A percentile compares a stretch with the other conserved stretches of the same genome.
These are phyloP conservation scores for Paramormyrops hopkinsi DNA, from an alignment of 2,797 vertebrate genomes.

Conservation along the genomic window DNA sequence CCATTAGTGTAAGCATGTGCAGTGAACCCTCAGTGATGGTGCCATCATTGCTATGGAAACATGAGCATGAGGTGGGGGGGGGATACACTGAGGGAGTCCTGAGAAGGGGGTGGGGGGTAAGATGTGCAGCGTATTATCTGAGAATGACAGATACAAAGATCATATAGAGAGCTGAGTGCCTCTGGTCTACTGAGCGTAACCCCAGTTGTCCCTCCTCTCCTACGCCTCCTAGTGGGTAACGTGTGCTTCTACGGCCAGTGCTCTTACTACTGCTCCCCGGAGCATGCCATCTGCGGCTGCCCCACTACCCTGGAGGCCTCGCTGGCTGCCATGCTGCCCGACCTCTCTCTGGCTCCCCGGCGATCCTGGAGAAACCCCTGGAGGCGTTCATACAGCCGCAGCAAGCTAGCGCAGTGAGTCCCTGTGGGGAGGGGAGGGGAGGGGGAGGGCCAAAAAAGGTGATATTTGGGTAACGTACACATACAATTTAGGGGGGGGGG, in stretches of 20 bases:
- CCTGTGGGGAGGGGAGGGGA: not conserved
- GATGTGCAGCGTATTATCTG: not conserved
- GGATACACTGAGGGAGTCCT: not conserved
- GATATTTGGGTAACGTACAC: not conserved
- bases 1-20: not conserved
- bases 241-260: conserved; percentile 84
- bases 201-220: conserved; percentile 16
- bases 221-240: conserved; percentile 64
- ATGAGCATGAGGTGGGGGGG: not conserved
- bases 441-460: not conserved
- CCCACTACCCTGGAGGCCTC: conserved; percentile 78
- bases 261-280: conserved; percentile 82
- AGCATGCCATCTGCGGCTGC: conserved; percentile 77
- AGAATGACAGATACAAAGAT: not conserved
- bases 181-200: not conserved
- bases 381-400: conserved; percentile 82
- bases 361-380: conserved; percentile 85
- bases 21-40: not conserved
- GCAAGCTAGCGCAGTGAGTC: conserved; percentile 70
- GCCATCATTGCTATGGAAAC: not conserved
- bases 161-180: not conserved
- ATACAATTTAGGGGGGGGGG: not conserved
- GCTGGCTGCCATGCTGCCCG: conserved; percentile 75
- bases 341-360: conserved; percentile 71
- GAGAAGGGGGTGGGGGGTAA: not conserved